Evolutionary conservation across 2,888 invertebrate genomes (phyloP).

Genomic region (Urechis unicinctus): DNA sequence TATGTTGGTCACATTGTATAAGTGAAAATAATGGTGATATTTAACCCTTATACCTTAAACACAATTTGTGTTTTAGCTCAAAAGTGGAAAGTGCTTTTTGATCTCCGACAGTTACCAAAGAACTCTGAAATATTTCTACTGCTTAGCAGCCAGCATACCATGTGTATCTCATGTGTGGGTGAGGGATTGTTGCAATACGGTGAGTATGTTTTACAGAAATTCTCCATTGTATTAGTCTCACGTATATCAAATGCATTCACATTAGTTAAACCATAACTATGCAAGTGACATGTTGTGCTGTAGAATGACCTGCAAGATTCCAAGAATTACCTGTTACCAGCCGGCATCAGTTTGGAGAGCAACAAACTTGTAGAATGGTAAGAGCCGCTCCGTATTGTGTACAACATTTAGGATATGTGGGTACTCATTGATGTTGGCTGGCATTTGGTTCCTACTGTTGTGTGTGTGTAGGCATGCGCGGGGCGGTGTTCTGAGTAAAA

Average conservation of each 20-base stretch:
- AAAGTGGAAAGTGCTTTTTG: slow-evolving; percentile 48
- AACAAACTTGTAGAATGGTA: slow-evolving; percentile 38
- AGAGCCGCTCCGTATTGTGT: no score
- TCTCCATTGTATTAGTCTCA: neutral
- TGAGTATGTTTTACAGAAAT: slow-evolving; percentile 6
- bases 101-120: slow-evolving; percentile 67
- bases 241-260: neutral
- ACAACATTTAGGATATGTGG: neutral
- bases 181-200: slow-evolving; percentile 56
- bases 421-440: neutral
- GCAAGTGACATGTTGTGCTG: neutral
- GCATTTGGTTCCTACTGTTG: neutral
- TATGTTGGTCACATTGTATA: no score
- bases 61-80: slow-evolving; percentile 2
- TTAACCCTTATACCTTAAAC: no score
- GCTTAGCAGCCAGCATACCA: slow-evolving; percentile 63
- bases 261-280: neutral
- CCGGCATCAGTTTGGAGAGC: slow-evolving; percentile 52
- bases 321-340: slow-evolving; percentile 56
- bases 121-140: slow-evolving; percentile 69
- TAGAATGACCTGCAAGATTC: slow-evolving; percentile 35
- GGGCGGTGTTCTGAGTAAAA: neutral
- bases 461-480: neutral
- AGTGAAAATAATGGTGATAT: no score
- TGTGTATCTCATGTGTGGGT: slow-evolving; percentile 69